Base-by-base conservation (phyloP, 2,113 vertebrate genomes). In the Ranitomeya variabilis region DNA sequence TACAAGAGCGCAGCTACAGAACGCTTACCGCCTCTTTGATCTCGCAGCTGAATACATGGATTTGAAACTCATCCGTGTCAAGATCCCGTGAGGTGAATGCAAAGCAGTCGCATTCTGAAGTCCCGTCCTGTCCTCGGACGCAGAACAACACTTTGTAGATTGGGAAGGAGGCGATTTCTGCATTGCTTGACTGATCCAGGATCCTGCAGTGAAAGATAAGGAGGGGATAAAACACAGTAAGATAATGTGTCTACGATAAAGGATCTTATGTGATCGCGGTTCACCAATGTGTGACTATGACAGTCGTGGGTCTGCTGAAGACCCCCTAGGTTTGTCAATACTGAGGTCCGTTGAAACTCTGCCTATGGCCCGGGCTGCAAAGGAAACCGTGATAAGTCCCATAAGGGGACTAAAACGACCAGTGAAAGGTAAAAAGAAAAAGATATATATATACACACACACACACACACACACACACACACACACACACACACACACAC, bases 111-210 rank as follows among this genome's bases (percentile, higher is more conserved):
- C 95, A 95, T 92, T 99, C 97, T 55, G 94, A 45, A 0, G 97
- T 97, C n/a, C 95, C 97, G 52, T 97, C 98, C 31, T 91, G 94
- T 4, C 97, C 98, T 67, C 99, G 96, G n/a, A 96, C 97, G 90
- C 98, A 99, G 89, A 99, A 99, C 88, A 99, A 86, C 85, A 99
- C 97, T 62, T 99, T 99, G 87, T 99, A 99, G 92, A 99, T 98
- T 21, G 98, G 98, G 82, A 99, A 98, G 0, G 96, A 97, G 57
- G 96, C 97, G 2, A 98, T 97, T 94, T 99, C 98, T 69, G 93
- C 92, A 45, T 94, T 97, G 19, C 91, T 94, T 14, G 94, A 94
- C 37, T 97, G 97, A 89, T 99, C 93, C 87, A 97, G 96, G 89
- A 99, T 96, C 94, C 98, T 99, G 91, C 0, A 89, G 60, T 45